These are phyloP conservation scores for Bellardia bayeri DNA, from an alignment of 2,888 invertebrate genomes.

Conservation along the genomic window DNA sequence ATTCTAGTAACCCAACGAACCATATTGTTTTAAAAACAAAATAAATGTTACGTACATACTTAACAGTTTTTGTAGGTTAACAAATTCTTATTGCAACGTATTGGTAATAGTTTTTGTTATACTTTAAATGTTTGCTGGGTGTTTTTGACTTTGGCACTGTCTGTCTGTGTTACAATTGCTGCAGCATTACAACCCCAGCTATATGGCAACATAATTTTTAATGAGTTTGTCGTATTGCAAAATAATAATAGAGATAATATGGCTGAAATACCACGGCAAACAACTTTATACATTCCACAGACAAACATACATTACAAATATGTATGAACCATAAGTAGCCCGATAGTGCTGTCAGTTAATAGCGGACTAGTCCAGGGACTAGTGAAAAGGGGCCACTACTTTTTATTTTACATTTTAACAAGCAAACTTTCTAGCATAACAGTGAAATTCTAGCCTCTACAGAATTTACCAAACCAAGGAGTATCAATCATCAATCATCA, in stretches of 20 bases:
- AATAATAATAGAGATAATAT: constrained; percentile 62
- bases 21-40: not conserved
- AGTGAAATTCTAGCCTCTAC: too few species aligned
- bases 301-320: constrained; percentile 15
- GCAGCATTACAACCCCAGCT: constrained; percentile 47
- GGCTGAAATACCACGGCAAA: constrained; percentile 53
- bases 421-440: too few species aligned
- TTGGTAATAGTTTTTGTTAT: too few species aligned
- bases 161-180: constrained; percentile 52
- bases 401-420: too few species aligned
- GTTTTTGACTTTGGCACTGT: not conserved
- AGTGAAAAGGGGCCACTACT: too few species aligned
- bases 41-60: too few species aligned
- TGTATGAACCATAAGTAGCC: constrained; percentile 1
- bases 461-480: too few species aligned
- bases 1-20: constrained; percentile 31
- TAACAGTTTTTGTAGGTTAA: too few species aligned
- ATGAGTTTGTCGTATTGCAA: constrained; percentile 71
- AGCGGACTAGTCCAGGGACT: too few species aligned
- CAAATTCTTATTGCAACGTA: too few species aligned
- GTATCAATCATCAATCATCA: too few species aligned
- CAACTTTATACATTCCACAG: constrained; percentile 2
- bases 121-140: constrained; percentile 30
- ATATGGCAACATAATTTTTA: constrained; percentile 63
- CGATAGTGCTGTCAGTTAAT: too few species aligned